phyloP scores from a whole-genome alignment of 2,113 vertebrate species.

The Anolis carolinensis region DNA sequence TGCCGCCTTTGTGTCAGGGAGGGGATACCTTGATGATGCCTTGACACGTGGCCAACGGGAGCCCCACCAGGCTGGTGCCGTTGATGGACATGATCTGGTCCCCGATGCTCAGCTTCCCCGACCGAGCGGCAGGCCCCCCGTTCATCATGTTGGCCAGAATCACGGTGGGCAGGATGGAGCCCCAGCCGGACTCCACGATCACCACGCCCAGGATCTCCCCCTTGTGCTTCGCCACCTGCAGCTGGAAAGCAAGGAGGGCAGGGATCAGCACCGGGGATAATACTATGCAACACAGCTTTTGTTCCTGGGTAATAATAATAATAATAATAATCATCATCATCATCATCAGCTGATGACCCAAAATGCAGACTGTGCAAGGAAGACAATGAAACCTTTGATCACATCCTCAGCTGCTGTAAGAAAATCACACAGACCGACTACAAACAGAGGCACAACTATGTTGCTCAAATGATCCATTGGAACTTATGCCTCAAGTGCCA shows the following conservation, averaged over 20 bases:
- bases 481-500: no score
- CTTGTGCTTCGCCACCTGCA: constrained; percentile 96
- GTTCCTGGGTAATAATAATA: no score
- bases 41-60: constrained; percentile 97
- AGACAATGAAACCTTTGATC: no score
- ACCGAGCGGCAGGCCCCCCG: constrained; percentile 92
- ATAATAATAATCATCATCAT: no score
- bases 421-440: no score
- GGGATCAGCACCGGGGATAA: not conserved
- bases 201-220: constrained; percentile 98
- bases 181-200: constrained; percentile 98
- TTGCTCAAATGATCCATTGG: no score
- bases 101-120: constrained; percentile 96
- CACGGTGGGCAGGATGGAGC: constrained; percentile 96
- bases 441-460: no score
- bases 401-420: no score
- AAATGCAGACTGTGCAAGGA: no score
- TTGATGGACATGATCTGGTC: constrained; percentile 99
- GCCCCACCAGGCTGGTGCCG: constrained; percentile 96
- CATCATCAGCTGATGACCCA: no score
- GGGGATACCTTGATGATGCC: constrained; percentile 93
- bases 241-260: constrained; percentile 71
- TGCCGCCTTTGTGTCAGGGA: no score
- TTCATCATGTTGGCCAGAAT: constrained; percentile 99
- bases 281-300: no score